Base-by-base conservation (phyloP, 1,140 invertebrate genomes). In the Ephestia elutella region DNA sequence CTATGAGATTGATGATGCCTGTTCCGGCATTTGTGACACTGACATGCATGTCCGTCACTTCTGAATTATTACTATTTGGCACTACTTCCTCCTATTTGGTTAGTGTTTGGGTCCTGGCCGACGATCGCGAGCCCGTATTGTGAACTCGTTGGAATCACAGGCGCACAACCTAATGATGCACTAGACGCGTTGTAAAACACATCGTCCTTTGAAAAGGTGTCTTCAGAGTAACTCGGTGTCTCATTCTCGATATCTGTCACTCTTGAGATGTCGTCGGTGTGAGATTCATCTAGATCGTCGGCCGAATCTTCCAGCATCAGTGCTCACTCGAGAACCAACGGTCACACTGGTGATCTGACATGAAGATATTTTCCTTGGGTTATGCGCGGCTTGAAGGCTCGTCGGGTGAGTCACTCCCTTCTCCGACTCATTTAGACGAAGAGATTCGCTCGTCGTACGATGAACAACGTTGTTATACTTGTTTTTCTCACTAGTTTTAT, bases 251-350 rank as follows among this genome's bases (percentile, higher is more conserved):
- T 89, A 76, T 96, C 94, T n/a, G 94, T 95, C 59, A 95, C 91
- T 70, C 94, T 90, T 67, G 94, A 95, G 72, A 93, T 94, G 78
- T 95, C 94, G 86, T 97, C 96, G 61, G 96, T 96, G 84, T 97
- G 95, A 87, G 95, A 96, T 91, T 97, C 96, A 87, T 97, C 96
- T 80, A 97, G 90, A 91, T 97, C 96, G 87, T 97, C 96, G 66
- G 95, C 95, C 51, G 95, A 97, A 87, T 98, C 96, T 62, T 73
- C 96, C 96, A 62, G 94, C 93, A 87, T 97, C 96, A 79, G 94
- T 94, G 89, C 93, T 95, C 79, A 93, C 91, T 57, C 93, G 92
- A 72, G 93, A 93, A 70, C 93, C 93, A 66, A 95, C 93, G 63
- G 94, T 96, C 60, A 97, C 93, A 86, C 86, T 89, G 81, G 96